phyloP scores from a whole-genome alignment of 2,113 vertebrate genomes.

The Malaclemys terrapin region DNA sequence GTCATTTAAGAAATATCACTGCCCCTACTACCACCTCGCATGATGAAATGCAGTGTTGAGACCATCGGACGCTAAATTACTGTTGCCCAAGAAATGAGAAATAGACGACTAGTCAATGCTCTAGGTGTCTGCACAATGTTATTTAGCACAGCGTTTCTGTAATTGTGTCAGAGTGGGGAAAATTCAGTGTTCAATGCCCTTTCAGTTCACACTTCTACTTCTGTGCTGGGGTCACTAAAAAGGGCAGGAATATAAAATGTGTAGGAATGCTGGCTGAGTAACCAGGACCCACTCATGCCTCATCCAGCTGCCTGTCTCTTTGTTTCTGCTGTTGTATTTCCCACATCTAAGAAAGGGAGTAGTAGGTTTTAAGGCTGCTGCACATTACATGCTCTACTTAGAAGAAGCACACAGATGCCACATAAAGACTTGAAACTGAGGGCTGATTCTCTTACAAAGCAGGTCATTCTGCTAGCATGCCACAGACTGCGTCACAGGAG shows the following conservation, averaged over 20 bases:
- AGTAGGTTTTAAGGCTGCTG: neutral
- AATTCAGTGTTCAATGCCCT: neutral
- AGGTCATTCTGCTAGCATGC: neutral
- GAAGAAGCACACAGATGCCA: neutral
- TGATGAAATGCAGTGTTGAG: neutral
- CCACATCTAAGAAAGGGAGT: neutral
- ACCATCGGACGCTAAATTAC: neutral
- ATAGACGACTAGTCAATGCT: neutral
- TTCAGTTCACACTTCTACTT: neutral
- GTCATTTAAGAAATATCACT: neutral
- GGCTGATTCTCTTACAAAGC: neutral
- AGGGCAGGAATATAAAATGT: neutral
- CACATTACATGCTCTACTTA: accelerated
- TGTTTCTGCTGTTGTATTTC: constrained; percentile 25
- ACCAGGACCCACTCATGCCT: neutral
- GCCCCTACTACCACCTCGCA: neutral
- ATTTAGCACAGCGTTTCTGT: neutral
- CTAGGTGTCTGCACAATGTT: neutral
- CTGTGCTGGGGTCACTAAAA: neutral
- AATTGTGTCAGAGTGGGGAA: neutral
- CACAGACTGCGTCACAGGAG: neutral
- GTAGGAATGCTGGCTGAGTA: neutral
- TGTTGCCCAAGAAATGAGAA: neutral
- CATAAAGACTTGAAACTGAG: neutral
- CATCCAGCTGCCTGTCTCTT: constrained; percentile 10